These are phyloP conservation scores for Habrosyne pyritoides DNA, from an alignment of 2,888 invertebrate genomes.

Conservation along the genomic window DNA sequence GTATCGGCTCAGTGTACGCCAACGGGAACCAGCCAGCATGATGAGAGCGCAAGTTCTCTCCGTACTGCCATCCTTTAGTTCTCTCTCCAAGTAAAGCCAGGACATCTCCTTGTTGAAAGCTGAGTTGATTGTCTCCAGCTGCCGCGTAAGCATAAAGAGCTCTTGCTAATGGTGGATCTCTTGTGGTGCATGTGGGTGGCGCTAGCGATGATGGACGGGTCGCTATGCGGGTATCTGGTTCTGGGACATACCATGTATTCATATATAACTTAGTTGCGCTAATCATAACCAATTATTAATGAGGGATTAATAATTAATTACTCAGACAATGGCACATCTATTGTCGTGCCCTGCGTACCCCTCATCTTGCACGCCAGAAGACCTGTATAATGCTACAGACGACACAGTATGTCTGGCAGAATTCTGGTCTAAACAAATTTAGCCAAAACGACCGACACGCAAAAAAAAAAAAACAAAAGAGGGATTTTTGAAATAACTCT, in stretches of 20 bases:
- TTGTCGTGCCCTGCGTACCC: no score
- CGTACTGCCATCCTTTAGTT: slow-evolving; percentile 98
- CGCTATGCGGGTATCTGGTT: slow-evolving; percentile 61
- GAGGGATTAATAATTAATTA: not conserved
- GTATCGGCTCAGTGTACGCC: slow-evolving; percentile 94
- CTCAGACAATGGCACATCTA: no score
- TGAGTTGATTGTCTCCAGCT: slow-evolving; percentile 94
- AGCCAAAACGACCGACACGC: no score
- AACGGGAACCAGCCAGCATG: slow-evolving; percentile 97
- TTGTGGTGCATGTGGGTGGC: slow-evolving; percentile 78
- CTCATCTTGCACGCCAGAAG: no score
- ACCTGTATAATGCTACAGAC: no score
- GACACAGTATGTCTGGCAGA: no score
- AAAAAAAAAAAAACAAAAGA: no score
- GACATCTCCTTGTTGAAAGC: slow-evolving; percentile 95
- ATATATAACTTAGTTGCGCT: not conserved
- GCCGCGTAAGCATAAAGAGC: slow-evolving; percentile 96
- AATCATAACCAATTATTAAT: not conserved
- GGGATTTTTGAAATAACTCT: no score
- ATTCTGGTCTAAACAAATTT: no score
- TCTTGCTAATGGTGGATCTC: slow-evolving; percentile 90
- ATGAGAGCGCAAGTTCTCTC: slow-evolving; percentile 96
- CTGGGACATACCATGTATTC: slow-evolving; percentile 34
- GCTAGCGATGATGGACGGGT: slow-evolving; percentile 87
- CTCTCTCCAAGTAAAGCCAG: slow-evolving; percentile 94